Percentiles rank a stretch among this genome's conserved stretches.
These are phyloP conservation scores for Anthophora plumipes DNA, from an alignment of 2,888 invertebrate genomes.

Conservation along the genomic window DNA sequence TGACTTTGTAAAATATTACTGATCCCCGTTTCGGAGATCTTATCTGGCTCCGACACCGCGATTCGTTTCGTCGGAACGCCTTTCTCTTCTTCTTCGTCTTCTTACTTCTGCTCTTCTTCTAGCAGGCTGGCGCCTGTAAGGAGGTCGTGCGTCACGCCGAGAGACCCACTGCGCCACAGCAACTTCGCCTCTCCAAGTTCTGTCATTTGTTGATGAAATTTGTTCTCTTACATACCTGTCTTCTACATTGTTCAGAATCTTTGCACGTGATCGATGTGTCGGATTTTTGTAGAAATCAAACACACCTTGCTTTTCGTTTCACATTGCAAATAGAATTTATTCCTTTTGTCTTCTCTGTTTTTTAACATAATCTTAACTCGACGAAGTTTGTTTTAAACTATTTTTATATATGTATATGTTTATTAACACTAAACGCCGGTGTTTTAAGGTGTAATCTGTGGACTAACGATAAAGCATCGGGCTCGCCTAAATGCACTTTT, in stretches of 20 bases:
- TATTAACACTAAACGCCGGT: too few species aligned
- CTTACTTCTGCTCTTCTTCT: constrained; percentile 52
- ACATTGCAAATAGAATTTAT: neutral
- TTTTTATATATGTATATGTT: too few species aligned
- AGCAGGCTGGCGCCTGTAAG: constrained; percentile 75
- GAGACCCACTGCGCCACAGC: constrained; percentile 67
- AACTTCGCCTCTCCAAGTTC: constrained; percentile 67
- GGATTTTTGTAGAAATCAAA: neutral
- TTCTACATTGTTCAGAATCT: constrained; percentile 14
- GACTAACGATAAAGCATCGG: too few species aligned
- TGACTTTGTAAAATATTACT: constrained; percentile 83
- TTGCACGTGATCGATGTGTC: neutral
- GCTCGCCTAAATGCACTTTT: too few species aligned
- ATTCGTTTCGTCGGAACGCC: constrained; percentile 76
- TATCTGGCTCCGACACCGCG: constrained; percentile 78
- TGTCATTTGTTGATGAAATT: constrained; percentile 69
- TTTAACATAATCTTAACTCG: too few species aligned
- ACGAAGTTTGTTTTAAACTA: too few species aligned
- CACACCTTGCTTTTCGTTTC: neutral
- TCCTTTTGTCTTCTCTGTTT: too few species aligned
- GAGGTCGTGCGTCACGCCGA: constrained; percentile 72
- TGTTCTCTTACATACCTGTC: constrained; percentile 25
- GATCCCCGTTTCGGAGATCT: constrained; percentile 81
- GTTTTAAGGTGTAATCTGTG: too few species aligned
- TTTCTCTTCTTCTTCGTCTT: constrained; percentile 63